Evolutionary conservation across 2,888 invertebrate genomes (phyloP), one percentile per base, ranked within the genome.

Genomic region (Leptarthrus brevirostris): DNA sequence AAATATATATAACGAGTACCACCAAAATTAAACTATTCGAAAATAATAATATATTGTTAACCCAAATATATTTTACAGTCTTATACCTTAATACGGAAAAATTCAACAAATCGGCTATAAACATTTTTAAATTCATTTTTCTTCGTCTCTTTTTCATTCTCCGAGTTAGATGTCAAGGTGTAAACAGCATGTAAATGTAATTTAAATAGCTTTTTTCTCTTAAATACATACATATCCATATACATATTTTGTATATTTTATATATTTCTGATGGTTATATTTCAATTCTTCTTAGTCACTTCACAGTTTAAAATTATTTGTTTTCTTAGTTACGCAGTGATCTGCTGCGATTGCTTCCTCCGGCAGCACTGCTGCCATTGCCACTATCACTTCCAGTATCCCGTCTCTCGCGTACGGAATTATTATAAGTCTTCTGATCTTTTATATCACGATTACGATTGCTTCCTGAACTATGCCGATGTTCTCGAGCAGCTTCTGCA

Each of bases 271-370:
- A 14, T 54, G 20, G 16, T 47, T 54, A 12, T 22, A 70, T 34
- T 34, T 70, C 53, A 70, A 70, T 56, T 71, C 54, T 47, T 47
- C 20, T 70, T 70, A 34, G 40, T 56, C 54, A 44, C 26, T 72
- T 56, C 44, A 44, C 54, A 40, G 36, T 54, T 66, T 71, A 40
- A 66, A 66, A 69, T 52, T 26, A 49, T 69, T 47, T 44, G 22
- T 24, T 64, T 44, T 26, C 3, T 30, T 47, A 72, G 47, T 72
- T 72, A 54, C 77, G 75, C 61, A 72, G 49, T 47, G 77, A 76
- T 80, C 75, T 83, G 78, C 79, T 83, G 58, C 85, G 83, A 73
- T 81, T 81, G 54, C 79, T 75, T 75, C 77, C 77, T 72, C 74
- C 77, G 72, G 79, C 78, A 76, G 77, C 79, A 56, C 77, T 79